Base-by-base conservation (phyloP, 2,888 invertebrate genomes). In the Dione vanillae region DNA sequence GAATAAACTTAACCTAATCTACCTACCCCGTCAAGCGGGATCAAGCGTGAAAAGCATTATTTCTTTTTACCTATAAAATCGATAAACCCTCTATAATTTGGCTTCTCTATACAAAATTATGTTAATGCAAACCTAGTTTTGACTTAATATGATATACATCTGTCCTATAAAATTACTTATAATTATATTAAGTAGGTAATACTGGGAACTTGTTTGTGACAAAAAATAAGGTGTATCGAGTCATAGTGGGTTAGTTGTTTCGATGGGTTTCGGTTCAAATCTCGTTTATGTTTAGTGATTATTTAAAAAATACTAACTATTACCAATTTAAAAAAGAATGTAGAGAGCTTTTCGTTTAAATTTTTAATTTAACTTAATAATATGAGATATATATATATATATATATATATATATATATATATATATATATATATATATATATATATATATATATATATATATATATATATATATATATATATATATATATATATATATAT, bases 111-210 rank as follows among this genome's bases (percentile, higher is more conserved):
- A 40, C 35, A 70, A 79, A 80, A 91, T 91, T 91, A 91, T 91
- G 90, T 83, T 89, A 91, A 91, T 91, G 81, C 77, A 86, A 77
- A 85, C 82, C 88, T 88, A 89, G 86, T 80, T 82, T 82, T 82
- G 73, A 66, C 69, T 77, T 87, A 88, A 90, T 86, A 78, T 77
- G 66, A 80, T 79, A 87, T 89, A 86, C 89, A 89, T 89, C 88
- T 90, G 90, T 90, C 88, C 70, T 70, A 79, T 78, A 45, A 20
- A 64, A 69, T 64, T n/a, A 69, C 45, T 54, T 62, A 40, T 69
- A 54, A 62, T 64, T 69, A 67, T 16, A 64, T 64, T 69, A 69
- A 64, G n/a, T 69, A 69, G 56, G n/a, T 45, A 45, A 68, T 68
- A 62, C 62, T 64, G 69, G 9, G 69, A 69, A 62, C 37, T 64